Percentiles rank a stretch among this genome's conserved stretches.
phyloP scores from a whole-genome alignment of 2,113 vertebrate species.

The Phoenicopterus ruber region DNA sequence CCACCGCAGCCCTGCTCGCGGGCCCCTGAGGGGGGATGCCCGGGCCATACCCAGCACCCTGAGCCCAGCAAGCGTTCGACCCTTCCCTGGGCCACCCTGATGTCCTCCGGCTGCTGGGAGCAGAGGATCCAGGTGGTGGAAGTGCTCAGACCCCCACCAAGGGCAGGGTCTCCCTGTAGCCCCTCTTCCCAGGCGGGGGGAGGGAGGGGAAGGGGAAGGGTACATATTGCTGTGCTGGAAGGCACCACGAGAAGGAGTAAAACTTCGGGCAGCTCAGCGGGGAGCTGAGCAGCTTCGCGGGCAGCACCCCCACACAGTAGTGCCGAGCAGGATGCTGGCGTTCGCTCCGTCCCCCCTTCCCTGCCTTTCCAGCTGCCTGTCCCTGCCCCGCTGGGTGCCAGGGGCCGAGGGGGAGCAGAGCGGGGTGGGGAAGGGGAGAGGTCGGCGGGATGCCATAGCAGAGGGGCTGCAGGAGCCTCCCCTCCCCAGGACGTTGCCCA shows the following conservation, averaged over 20 bases:
- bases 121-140: background rate
- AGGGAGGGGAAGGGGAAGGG: too few species aligned
- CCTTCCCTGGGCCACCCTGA: background rate
- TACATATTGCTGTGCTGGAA: background rate
- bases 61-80: background rate
- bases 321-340: background rate
- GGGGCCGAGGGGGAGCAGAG: background rate
- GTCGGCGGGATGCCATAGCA: background rate
- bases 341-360: background rate
- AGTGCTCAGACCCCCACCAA: background rate
- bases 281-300: background rate
- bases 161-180: background rate
- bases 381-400: background rate
- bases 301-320: background rate
- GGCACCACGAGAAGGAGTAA: background rate
- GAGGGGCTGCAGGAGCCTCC: background rate
- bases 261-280: background rate
- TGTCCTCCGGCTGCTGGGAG: background rate
- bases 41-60: fast-evolving
- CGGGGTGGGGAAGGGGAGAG: background rate
- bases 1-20: background rate
- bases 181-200: background rate
- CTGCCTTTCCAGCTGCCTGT: background rate
- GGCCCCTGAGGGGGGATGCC: fast-evolving
- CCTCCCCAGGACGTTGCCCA: background rate